Evolutionary conservation across 2,797 vertebrate genomes (phyloP).

Genomic region (Tamandua tetradactyla): DNA sequence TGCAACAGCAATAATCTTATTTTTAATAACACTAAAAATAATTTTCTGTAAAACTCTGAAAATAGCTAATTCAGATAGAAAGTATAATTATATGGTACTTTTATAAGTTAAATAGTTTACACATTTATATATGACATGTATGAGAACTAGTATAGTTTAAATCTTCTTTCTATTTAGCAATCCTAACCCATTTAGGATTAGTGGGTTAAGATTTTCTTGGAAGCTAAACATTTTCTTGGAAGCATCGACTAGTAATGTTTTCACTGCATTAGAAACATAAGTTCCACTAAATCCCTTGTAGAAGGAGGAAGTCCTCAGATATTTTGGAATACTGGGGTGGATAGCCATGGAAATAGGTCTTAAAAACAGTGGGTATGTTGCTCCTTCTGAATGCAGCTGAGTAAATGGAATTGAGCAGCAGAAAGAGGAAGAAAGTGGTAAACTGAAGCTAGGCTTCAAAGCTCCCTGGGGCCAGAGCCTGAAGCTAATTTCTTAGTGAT

Average conservation of each 20-base stretch:
- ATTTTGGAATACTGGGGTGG: slow-evolving; percentile 8
- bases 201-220: too few relatives aligned
- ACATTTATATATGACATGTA: slow-evolving; percentile 54
- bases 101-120: slow-evolving; percentile 31
- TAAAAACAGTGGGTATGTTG: background rate
- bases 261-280: background rate
- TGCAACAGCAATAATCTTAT: background rate
- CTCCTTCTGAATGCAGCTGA: background rate
- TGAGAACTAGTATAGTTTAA: slow-evolving; percentile 27
- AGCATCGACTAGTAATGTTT: slow-evolving; percentile 19
- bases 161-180: slow-evolving; percentile 24
- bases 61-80: slow-evolving; percentile 49
- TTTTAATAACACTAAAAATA: background rate
- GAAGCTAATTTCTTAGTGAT: slow-evolving; percentile 14
- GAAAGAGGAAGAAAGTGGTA: background rate
- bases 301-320: background rate
- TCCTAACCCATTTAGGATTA: background rate
- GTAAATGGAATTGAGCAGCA: background rate
- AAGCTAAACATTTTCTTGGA: slow-evolving; percentile 37
- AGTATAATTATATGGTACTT: background rate
- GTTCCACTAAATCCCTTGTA: background rate
- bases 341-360: slow-evolving; percentile 40
- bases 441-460: background rate
- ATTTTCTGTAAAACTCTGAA: background rate
- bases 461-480: background rate